Evolutionary conservation across 1,140 invertebrate genomes (phyloP).

Genomic region (Trichomalopsis sarcophagae): DNA sequence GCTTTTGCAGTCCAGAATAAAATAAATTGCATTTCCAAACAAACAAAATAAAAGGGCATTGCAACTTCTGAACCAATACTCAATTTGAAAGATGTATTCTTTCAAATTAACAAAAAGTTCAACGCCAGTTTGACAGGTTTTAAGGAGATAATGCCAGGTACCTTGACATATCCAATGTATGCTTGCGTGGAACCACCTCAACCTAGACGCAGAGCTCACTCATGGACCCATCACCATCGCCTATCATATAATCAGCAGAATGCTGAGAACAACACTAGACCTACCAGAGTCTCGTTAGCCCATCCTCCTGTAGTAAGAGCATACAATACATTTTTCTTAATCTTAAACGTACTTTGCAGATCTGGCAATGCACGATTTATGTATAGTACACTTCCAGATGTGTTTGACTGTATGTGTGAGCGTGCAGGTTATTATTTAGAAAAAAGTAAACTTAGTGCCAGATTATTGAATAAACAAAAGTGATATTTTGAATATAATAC

Average conservation of each 20-base stretch:
- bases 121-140: slow-evolving; percentile 11
- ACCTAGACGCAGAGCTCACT: slow-evolving; percentile 66
- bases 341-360: background rate
- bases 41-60: too few relatives aligned
- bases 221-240: slow-evolving; percentile 63
- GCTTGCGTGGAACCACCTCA: slow-evolving; percentile 66
- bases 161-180: slow-evolving; percentile 71
- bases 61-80: background rate
- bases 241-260: slow-evolving; percentile 54
- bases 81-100: background rate
- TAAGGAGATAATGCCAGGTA: slow-evolving; percentile 68
- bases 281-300: slow-evolving; percentile 60
- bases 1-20: too few relatives aligned
- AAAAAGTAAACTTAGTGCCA: background rate
- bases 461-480: background rate
- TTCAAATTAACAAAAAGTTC: slow-evolving; percentile 30
- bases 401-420: background rate
- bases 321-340: background rate
- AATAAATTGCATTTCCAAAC: too few relatives aligned
- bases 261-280: slow-evolving; percentile 52
- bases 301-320: slow-evolving; percentile 43
- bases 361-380: background rate
- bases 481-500: background rate
- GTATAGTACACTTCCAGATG: background rate
- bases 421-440: background rate